Base-by-base conservation (phyloP, 2,797 vertebrate genomes). In the Mustela erminea region DNA sequence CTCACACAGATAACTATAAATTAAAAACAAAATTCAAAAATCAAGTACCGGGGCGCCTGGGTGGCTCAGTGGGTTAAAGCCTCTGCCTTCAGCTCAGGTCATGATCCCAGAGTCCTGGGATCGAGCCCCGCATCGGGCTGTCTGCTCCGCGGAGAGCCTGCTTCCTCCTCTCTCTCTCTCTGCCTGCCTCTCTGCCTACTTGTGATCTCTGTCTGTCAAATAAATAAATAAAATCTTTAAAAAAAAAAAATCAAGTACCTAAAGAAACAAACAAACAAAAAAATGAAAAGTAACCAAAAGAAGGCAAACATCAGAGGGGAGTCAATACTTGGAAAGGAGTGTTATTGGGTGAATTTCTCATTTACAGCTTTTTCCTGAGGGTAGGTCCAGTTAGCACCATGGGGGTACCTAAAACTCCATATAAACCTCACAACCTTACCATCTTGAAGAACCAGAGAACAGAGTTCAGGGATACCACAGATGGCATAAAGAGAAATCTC, bases 11-110 rank as follows among this genome's bases (percentile, higher is more conserved):
- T 66, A 84, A 88, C 23, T n/a, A 64, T 54, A 87, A 83, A 93
- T 74, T 84, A 12, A 84, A 49, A 95, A 52, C 21, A 35, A 89
- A 90, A 80, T 35, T 92, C 27, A 85, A 94, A 87, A 83, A 64
- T 64, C 46, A 93, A 75, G 35, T 83, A 77, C 38, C 21, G n/a
- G n/a, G n/a, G n/a, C n/a, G n/a, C n/a, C n/a, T n/a, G n/a, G n/a
- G n/a, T n/a, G n/a, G n/a, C n/a, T n/a, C n/a, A n/a, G n/a, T n/a
- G n/a, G n/a, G n/a, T n/a, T n/a, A n/a, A n/a, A n/a, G n/a, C n/a
- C n/a, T n/a, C n/a, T n/a, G n/a, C n/a, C n/a, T n/a, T n/a, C n/a
- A n/a, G n/a, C n/a, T n/a, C n/a, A n/a, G n/a, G n/a, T n/a, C n/a
- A n/a, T n/a, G n/a, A n/a, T n/a, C n/a, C n/a, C n/a, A n/a, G n/a